phyloP scores from a whole-genome alignment of 2,888 invertebrate species.

The Phytoseiulus persimilis region DNA sequence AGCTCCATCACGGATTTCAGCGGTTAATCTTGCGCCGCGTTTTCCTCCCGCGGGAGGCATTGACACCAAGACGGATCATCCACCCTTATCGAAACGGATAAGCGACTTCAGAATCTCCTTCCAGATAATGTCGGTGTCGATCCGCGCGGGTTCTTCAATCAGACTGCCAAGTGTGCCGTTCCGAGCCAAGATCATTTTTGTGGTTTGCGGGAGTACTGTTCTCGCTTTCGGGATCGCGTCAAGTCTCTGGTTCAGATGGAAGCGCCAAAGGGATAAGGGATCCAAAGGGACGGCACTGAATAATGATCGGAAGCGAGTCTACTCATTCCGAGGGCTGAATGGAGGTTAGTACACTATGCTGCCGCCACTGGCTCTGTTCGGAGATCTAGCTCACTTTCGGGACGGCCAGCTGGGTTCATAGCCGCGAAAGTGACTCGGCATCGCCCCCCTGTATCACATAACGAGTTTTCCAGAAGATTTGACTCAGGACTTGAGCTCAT shows the following conservation, averaged over 20 bases:
- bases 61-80: too few relatives aligned
- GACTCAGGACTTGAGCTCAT: too few relatives aligned
- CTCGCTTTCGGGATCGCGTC: background rate
- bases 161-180: background rate
- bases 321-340: slow-evolving; percentile 23
- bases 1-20: too few relatives aligned
- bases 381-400: too few relatives aligned
- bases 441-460: too few relatives aligned
- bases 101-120: background rate
- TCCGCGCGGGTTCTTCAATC: slow-evolving; percentile 16
- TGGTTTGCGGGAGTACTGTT: background rate
- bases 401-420: too few relatives aligned
- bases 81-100: too few relatives aligned
- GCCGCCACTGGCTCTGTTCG: too few relatives aligned
- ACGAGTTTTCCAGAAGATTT: too few relatives aligned
- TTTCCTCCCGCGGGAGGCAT: too few relatives aligned
- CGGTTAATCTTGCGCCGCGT: too few relatives aligned
- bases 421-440: too few relatives aligned
- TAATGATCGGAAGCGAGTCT: background rate
- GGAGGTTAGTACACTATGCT: background rate
- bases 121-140: slow-evolving; percentile 8
- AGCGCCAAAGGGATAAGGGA: background rate
- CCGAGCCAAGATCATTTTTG: background rate
- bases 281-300: background rate
- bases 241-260: slow-evolving; percentile 6